Base-by-base conservation (phyloP, 2,113 vertebrate genomes). In the Zonotrichia leucophrys region DNA sequence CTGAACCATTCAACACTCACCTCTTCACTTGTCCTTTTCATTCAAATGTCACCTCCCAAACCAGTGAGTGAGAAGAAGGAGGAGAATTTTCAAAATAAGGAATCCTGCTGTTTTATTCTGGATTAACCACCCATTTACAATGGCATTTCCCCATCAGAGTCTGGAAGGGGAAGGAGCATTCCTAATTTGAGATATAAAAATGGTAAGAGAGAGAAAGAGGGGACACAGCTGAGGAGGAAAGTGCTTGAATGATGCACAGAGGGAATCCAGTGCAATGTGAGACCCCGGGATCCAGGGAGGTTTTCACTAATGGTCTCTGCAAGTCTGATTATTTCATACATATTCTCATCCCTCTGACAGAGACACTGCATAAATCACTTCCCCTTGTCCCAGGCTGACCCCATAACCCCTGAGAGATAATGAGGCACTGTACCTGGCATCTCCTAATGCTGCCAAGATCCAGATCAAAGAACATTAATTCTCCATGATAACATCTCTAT, bases 391-490 rank as follows among this genome's bases (percentile, higher is more conserved):
- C 93, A 86, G 83, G 53, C 50, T 96, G 88, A 96, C 95, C 94
- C 72, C 9, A 24, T 87, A 89, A 96, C 97, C 96, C 93, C 90
- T 41, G 81, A 60, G 90, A 94, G 75, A 95, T 97, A 97, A 97
- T 94, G 90, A 96, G 92, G 81, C 75, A 30, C 76, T 35, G 75
- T 77, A 90, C 88, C 88, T 75, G 55, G 75, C 91, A 92, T 92
- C 92, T 84, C 76, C 75, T 81, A 91, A 93, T 60, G 78, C 96
- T 96, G 93, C 92, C 93, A 89, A 95, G 95, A 95, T 95, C 78
- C 39, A 41, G 92, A 96, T 95, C 95, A 95, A 97, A 96, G 93
- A 88, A 93, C 94, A 95, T 97, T 94, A 96, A 97, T 97, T 95
- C 90, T 91, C 90, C 88, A 64, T 31, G 77, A 96, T 96, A 93